Conservation (phyloP, 2,888 invertebrate genomes). For the Syrphus vitripennis region DNA sequence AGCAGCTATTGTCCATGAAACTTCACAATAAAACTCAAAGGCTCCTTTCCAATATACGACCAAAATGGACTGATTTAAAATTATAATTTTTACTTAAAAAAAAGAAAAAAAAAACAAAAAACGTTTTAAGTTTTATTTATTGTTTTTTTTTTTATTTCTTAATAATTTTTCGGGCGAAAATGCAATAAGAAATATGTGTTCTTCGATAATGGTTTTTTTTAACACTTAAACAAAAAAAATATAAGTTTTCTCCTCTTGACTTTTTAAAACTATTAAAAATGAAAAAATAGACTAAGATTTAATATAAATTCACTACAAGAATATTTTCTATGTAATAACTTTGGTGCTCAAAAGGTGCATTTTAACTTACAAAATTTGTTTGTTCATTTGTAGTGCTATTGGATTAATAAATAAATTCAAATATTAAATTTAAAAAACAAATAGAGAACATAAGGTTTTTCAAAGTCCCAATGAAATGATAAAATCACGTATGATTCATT, state of each 20-base stretch:
- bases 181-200: conserved; percentile 73
- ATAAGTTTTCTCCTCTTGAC: conserved; percentile 26
- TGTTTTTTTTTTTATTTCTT: conserved; percentile 38
- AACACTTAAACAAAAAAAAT: conserved; percentile 9
- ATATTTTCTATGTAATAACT: background rate
- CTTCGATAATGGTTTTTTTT: conserved; percentile 29
- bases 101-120: background rate
- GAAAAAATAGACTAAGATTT: background rate
- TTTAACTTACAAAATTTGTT: conserved; percentile 14
- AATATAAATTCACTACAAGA: background rate
- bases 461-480: conserved; percentile 8
- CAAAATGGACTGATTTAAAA: conserved; percentile 63
- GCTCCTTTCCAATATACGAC: conserved; percentile 28
- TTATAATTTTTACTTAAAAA: conserved; percentile 32
- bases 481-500: conserved; percentile 25
- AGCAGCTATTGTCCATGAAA: conserved; percentile 63
- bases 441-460: background rate
- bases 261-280: background rate
- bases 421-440: background rate
- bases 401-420: background rate
- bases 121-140: conserved; percentile 33
- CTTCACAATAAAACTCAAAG: conserved; percentile 66
- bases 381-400: conserved; percentile 4
- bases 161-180: conserved; percentile 73
- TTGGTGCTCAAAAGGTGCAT: conserved; percentile 66